Percentiles rank a stretch among this genome's conserved stretches.
These are phyloP conservation scores for Pituophis catenifer DNA, from an alignment of 2,113 vertebrate species.

Conservation along the genomic window DNA sequence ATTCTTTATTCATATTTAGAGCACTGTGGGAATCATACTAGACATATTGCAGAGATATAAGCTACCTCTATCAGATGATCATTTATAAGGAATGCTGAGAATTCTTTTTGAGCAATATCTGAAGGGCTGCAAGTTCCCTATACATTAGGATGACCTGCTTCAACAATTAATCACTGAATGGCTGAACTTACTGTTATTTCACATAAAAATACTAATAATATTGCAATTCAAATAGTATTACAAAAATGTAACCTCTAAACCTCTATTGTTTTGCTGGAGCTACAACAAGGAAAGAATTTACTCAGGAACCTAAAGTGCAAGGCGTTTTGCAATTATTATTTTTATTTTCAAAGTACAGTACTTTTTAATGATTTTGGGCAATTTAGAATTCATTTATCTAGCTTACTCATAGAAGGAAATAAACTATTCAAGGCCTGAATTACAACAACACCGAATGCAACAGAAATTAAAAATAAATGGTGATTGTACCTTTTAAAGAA, in stretches of 20 bases:
- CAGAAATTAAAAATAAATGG: not conserved
- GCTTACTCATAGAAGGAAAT: not conserved
- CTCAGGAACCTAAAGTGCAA: not conserved
- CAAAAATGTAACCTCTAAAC: not conserved
- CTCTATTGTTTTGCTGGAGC: not conserved
- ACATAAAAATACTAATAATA: not conserved
- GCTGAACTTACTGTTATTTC: not conserved
- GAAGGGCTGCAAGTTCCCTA: not conserved
- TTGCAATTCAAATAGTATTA: not conserved
- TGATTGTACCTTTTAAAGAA: not conserved
- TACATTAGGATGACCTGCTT: not conserved
- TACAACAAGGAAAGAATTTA: not conserved
- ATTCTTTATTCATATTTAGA: not conserved
- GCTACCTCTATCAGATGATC: not conserved
- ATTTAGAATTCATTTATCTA: not conserved
- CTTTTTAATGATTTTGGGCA: not conserved
- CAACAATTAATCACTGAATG: not conserved
- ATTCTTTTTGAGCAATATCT: not conserved
- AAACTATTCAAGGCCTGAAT: not conserved
- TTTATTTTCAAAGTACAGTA: not conserved
- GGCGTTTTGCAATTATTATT: not conserved
- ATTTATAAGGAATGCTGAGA: not conserved
- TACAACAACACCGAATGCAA: not conserved
- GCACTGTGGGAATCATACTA: not conserved
- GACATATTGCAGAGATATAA: not conserved